These are phyloP conservation scores for Sinelater perroti DNA, from an alignment of 2,888 invertebrate genomes.

Conservation along the genomic window DNA sequence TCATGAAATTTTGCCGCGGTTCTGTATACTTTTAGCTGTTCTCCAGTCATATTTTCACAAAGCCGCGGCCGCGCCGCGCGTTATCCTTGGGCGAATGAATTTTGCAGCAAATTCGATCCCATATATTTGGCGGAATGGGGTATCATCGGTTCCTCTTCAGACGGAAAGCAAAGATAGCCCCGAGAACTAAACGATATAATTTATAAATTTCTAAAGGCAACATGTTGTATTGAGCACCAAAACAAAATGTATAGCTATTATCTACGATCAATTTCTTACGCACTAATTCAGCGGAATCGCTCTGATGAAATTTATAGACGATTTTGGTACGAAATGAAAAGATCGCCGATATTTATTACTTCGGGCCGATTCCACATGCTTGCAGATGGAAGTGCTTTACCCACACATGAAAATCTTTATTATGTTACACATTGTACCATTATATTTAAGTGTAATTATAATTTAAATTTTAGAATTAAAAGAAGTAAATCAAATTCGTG, in stretches of 20 bases:
- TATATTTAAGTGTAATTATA: no score
- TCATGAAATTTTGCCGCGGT: no score
- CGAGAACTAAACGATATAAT: conserved; percentile 22
- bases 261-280: conserved; percentile 43
- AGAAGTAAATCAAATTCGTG: no score
- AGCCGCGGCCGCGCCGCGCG: no score
- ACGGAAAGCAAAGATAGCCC: neutral
- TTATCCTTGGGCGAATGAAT: no score
- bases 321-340: conserved; percentile 37
- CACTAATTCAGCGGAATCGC: conserved; percentile 40
- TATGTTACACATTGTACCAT: no score
- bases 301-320: conserved; percentile 40
- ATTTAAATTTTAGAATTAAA: no score
- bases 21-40: conserved; percentile 12
- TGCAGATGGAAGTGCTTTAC: no score
- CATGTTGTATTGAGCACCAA: conserved; percentile 35
- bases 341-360: conserved; percentile 34
- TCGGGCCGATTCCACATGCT: conserved; percentile 22
- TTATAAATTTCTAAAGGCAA: conserved; percentile 35
- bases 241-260: conserved; percentile 41
- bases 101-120: no score
- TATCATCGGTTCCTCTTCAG: neutral
- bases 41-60: neutral
- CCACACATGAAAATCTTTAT: no score
- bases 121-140: no score